Percentiles rank a stretch among this genome's conserved stretches.
phyloP scores from a whole-genome alignment of 2,113 vertebrate species.

The Callipepla californica region DNA sequence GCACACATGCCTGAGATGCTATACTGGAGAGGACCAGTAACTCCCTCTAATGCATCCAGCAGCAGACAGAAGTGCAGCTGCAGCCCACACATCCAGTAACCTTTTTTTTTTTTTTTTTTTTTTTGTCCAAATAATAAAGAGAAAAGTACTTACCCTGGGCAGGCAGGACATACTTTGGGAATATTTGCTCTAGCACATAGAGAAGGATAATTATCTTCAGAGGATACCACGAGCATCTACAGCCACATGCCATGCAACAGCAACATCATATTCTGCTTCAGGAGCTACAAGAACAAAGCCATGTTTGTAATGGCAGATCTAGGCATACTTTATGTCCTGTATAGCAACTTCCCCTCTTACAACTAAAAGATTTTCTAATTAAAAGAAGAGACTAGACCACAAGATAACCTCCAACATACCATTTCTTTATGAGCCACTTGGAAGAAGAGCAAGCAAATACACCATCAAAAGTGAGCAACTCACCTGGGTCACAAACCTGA shows the following conservation, averaged over 20 bases:
- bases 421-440: rapidly evolving
- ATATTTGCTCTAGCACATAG: not conserved
- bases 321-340: not conserved
- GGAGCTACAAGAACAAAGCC: not conserved
- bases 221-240: rapidly evolving
- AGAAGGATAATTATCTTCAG: not conserved
- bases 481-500: rapidly evolving
- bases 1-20: rapidly evolving
- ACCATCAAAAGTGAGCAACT: rapidly evolving
- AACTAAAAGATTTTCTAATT: too few relatives aligned
- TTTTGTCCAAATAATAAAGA: too few relatives aligned
- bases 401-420: rapidly evolving
- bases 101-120: too few relatives aligned
- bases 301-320: rapidly evolving
- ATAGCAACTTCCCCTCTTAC: not conserved
- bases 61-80: not conserved
- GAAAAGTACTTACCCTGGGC: not conserved
- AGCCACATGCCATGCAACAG: not conserved
- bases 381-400: not conserved
- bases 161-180: not conserved
- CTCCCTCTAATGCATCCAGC: rapidly evolving
- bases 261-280: not conserved
- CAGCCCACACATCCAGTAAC: rapidly evolving
- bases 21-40: not conserved
- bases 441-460: not conserved